Evolutionary conservation across 2,113 vertebrate species (phyloP).

Genomic region (Amphiprion ocellaris): DNA sequence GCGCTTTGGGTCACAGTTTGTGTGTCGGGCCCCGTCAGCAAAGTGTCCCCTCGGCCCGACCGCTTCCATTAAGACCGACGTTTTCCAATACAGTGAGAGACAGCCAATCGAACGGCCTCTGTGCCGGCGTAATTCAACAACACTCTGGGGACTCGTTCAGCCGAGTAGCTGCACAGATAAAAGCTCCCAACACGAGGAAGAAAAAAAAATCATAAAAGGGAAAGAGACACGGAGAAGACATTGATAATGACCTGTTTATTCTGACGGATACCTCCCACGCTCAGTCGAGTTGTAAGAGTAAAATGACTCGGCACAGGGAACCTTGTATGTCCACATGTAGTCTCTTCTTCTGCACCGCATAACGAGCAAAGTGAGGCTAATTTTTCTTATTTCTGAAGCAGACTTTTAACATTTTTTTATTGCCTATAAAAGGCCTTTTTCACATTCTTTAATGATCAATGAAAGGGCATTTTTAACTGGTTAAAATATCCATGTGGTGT

Average conservation of each 20-base stretch:
- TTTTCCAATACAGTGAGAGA: conserved; percentile 50
- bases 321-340: too few relatives aligned
- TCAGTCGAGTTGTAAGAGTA: too few relatives aligned
- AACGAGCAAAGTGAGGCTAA: too few relatives aligned
- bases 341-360: too few relatives aligned
- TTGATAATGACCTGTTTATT: conserved; percentile 8
- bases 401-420: too few relatives aligned
- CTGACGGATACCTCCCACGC: background rate
- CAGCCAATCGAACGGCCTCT: conserved; percentile 54
- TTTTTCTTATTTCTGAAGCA: too few relatives aligned
- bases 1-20: too few relatives aligned
- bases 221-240: background rate
- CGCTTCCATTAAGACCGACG: conserved; percentile 49
- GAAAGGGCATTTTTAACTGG: too few relatives aligned
- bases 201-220: background rate
- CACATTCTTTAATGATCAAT: too few relatives aligned
- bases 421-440: too few relatives aligned
- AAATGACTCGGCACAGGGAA: too few relatives aligned
- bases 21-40: conserved; percentile 3
- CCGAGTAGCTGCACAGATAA: conserved; percentile 30
- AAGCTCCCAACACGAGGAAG: conserved; percentile 15
- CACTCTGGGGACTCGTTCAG: conserved; percentile 62
- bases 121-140: conserved; percentile 54
- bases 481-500: too few relatives aligned
- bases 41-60: background rate